These are phyloP conservation scores for Alligator mississippiensis DNA, from an alignment of 2,113 vertebrate species.

Conservation along the genomic window DNA sequence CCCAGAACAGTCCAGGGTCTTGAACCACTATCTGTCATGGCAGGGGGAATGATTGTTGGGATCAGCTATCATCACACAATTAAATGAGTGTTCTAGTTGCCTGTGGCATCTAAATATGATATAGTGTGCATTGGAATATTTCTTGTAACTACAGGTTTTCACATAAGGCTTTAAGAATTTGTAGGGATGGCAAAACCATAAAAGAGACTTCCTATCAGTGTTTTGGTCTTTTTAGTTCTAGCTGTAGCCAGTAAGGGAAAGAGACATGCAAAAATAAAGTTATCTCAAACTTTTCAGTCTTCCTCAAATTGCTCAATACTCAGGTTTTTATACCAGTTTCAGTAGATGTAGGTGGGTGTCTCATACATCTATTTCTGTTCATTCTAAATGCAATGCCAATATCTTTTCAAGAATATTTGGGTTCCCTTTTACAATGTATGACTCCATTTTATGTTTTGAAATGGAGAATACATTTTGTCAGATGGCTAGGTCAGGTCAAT, in stretches of 20 bases:
- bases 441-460: constrained; percentile 23
- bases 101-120: not conserved
- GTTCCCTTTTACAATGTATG: constrained; percentile 23
- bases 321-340: not conserved
- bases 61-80: no score
- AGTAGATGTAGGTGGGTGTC: not conserved
- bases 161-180: not conserved
- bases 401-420: constrained; percentile 28
- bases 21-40: no score
- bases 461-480: constrained; percentile 36
- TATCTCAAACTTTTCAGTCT: not conserved
- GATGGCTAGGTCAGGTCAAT: constrained; percentile 27
- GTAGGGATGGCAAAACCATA: not conserved
- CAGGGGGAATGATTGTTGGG: no score
- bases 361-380: not conserved
- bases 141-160: not conserved
- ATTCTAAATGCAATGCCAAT: not conserved
- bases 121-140: not conserved
- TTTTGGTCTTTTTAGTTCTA: not conserved
- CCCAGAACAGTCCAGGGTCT: no score
- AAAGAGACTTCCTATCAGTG: not conserved
- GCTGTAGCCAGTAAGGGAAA: not conserved
- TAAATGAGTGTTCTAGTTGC: not conserved
- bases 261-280: not conserved
- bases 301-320: not conserved